phyloP scores from a whole-genome alignment of 2,113 vertebrate species.

The Trogon melanurus region DNA sequence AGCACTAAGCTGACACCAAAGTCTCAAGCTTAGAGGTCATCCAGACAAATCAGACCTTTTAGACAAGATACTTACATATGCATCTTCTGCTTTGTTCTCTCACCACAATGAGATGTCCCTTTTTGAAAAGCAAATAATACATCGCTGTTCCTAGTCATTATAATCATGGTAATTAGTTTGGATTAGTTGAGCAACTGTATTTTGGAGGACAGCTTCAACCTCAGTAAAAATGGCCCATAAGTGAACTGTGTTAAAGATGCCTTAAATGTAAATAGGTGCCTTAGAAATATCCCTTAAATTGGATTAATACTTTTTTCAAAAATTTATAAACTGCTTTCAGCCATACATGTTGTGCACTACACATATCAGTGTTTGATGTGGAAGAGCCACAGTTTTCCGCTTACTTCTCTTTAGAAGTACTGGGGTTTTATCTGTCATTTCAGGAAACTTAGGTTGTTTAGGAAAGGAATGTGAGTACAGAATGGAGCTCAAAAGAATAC shows the following conservation, averaged over 20 bases:
- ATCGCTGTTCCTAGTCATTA: background rate
- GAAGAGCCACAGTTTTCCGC: background rate
- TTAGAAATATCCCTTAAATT: background rate
- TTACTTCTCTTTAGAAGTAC: background rate
- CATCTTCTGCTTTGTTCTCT: background rate
- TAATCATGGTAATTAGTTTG: background rate
- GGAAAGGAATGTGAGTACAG: background rate
- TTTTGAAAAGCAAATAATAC: background rate
- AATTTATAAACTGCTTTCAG: background rate
- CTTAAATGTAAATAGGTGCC: background rate
- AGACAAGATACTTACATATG: background rate
- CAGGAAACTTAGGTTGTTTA: background rate
- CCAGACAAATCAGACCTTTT: background rate
- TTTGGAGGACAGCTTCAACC: constrained; percentile 1
- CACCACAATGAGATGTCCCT: background rate
- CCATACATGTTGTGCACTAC: fast-evolving
- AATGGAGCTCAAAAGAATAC: fast-evolving
- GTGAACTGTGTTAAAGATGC: background rate
- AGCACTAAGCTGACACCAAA: background rate
- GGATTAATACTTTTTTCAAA: background rate
- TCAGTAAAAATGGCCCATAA: background rate
- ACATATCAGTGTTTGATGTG: background rate
- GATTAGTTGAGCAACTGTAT: background rate
- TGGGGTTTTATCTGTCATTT: background rate
- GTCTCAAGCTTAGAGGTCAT: background rate